A percentile compares a stretch with the other conserved stretches of the same genome.
Evolutionary conservation across 2,888 invertebrate species (phyloP).

Genomic region (Mythimna lalbum): DNA sequence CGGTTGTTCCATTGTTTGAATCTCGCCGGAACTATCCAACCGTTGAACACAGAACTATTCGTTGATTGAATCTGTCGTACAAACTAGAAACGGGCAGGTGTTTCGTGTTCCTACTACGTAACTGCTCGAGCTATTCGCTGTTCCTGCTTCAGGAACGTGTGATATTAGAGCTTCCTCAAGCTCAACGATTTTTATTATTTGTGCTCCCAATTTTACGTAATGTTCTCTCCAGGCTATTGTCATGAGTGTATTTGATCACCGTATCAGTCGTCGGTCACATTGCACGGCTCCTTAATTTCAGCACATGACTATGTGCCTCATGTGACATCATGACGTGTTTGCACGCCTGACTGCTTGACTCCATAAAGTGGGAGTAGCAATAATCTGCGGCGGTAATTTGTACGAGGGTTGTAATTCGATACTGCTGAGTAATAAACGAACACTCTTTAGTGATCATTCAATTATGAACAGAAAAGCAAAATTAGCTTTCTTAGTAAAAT

Average conservation of each 20-base stretch:
- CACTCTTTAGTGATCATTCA: constrained; percentile 17
- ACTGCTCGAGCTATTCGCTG: constrained; percentile 9
- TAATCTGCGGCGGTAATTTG: constrained; percentile 22
- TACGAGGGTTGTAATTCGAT: constrained; percentile 19
- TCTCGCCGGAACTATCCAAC: constrained; percentile 64
- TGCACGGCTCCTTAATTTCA: constrained; percentile 26
- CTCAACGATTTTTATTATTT: neutral
- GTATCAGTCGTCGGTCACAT: constrained; percentile 32
- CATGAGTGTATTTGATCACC: constrained; percentile 17
- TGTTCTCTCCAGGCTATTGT: constrained; percentile 10
- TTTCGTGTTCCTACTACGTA: constrained; percentile 29
- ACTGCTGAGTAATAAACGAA: constrained; percentile 22
- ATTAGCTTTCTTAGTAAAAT: constrained; percentile 15
- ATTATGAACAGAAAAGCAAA: constrained; percentile 26
- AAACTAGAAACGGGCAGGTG: constrained; percentile 49
- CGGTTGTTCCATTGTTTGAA: constrained; percentile 69
- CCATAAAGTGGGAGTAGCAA: constrained; percentile 16
- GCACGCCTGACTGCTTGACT: constrained; percentile 27
- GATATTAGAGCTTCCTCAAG: neutral
- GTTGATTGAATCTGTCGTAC: constrained; percentile 47
- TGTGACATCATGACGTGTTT: constrained; percentile 40
- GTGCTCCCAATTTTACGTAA: neutral
- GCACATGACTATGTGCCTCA: constrained; percentile 25
- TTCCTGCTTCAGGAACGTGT: neutral
- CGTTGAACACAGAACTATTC: constrained; percentile 56